Base-by-base conservation (phyloP, 2,113 vertebrate genomes). In the Helogale parvula region DNA sequence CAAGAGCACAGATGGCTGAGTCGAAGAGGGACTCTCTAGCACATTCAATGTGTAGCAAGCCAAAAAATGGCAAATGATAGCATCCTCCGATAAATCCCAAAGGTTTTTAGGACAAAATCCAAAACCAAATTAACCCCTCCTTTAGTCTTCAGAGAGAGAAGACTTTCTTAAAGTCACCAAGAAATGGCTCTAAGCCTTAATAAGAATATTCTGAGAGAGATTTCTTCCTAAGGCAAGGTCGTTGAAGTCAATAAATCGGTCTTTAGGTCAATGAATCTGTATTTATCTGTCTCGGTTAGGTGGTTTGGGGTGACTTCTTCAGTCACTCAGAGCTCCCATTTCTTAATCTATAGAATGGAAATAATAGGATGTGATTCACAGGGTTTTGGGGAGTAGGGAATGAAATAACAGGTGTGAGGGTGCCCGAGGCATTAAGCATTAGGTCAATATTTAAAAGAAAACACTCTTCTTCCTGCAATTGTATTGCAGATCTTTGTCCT, bases 81-180 rank as follows among this genome's bases (percentile, higher is more conserved):
- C 38, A 85, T 38, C 13, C 47, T 63, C 65, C 16, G 85, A 31
- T 10, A 93, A 82, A 85, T 41, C 17, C n/a, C 87, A 80, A 85
- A 90, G 77, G 25, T 74, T 88, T 90, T 50, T 15, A 79, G 86
- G 71, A 80, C 57, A 89, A 98, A 90, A 94, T 69, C 12, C 33
- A 92, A 94, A 93, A 82, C 25, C 47, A 86, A 63, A 80, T n/a
- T 63, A 87, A 83, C 7, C n/a, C 65, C 7, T 71, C 41, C 57
- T 63, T 90, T 74, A 57, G 35, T 74, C 19, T 94, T 77, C 60
- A 74, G 9, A 87, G 12, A 65, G 11, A 72, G 54, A 65, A 74
- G 9, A 29, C 16, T 65, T 93, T 89, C 25, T 71, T 33, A 8
- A 19, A 54, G 15, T 93, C n/a, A 45, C 29, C 23, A 80, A 69